phyloP scores from a whole-genome alignment of 2,113 vertebrate genomes.

The Menidia beryllina region DNA sequence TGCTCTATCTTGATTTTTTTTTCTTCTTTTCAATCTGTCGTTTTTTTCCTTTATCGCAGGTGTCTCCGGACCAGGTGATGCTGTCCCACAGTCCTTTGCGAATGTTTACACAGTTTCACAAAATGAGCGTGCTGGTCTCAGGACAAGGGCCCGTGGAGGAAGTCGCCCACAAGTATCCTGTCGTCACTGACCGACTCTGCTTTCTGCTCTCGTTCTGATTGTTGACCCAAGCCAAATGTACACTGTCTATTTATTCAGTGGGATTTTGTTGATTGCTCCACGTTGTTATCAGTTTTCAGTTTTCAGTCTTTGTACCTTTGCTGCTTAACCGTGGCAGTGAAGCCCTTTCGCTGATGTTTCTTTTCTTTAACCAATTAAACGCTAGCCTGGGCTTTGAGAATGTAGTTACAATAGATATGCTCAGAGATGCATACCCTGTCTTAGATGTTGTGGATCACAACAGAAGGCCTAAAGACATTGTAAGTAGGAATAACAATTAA shows the following conservation, averaged over 20 bases:
- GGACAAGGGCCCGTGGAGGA: slow-evolving; percentile 92
- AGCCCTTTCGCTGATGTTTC: neutral
- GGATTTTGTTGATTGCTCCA: slow-evolving; percentile 34
- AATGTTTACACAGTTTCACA: slow-evolving; percentile 89
- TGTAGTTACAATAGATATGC: slow-evolving; percentile 89
- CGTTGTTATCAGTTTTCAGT: slow-evolving; percentile 59
- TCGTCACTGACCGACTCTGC: slow-evolving; percentile 4
- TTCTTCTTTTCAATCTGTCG: neutral
- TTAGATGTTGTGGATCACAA: slow-evolving; percentile 93
- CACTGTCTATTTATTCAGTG: slow-evolving; percentile 51
- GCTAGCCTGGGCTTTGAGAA: slow-evolving; percentile 91
- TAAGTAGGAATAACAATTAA: slow-evolving; percentile 63
- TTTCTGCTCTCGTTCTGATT: neutral
- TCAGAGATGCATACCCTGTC: slow-evolving; percentile 89
- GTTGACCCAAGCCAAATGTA: slow-evolving; percentile 25
- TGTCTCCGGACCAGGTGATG: slow-evolving; percentile 92
- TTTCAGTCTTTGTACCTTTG: slow-evolving; percentile 46
- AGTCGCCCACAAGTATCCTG: slow-evolving; percentile 93
- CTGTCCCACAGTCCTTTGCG: slow-evolving; percentile 94
- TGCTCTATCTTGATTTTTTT: neutral
- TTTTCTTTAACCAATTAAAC: slow-evolving; percentile 64
- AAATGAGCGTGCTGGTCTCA: slow-evolving; percentile 87
- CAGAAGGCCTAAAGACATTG: slow-evolving; percentile 88
- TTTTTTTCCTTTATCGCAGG: slow-evolving; percentile 73
- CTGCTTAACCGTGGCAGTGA: slow-evolving; percentile 16